Percentiles rank a stretch among this genome's conserved stretches.
These are phyloP conservation scores for Neodon shergylaensis DNA, from an alignment of 2,113 vertebrate species.

Conservation along the genomic window DNA sequence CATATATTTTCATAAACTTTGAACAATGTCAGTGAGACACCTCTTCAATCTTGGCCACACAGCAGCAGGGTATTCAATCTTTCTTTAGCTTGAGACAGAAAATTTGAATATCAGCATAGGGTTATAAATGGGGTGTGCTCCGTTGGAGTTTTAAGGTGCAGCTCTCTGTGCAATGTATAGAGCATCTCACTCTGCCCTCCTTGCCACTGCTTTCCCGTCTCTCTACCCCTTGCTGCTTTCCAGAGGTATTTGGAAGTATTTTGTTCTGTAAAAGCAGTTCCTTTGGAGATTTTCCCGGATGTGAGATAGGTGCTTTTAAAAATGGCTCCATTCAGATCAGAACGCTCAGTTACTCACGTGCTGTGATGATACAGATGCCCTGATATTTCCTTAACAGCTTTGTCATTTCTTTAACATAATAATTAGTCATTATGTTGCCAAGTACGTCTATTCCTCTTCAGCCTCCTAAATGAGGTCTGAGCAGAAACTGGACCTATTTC, in stretches of 20 bases:
- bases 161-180: constrained; percentile 68
- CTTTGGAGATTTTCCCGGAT: background rate
- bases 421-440: background rate
- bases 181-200: background rate
- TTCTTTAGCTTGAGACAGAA: constrained; percentile 98
- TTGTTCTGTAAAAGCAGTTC: background rate
- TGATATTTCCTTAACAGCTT: background rate
- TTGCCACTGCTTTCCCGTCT: background rate
- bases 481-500: constrained; percentile 29
- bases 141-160: constrained; percentile 82
- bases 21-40: constrained; percentile 96
- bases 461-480: background rate
- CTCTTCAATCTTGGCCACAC: constrained; percentile 99
- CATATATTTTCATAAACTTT: constrained; percentile 99
- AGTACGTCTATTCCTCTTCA: background rate
- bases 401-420: background rate
- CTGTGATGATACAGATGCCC: fast-evolving
- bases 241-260: background rate
- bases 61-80: constrained; percentile 98
- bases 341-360: fast-evolving
- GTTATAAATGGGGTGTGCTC: constrained; percentile 95
- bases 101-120: constrained; percentile 96
- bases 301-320: background rate
- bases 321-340: background rate
- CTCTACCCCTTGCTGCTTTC: background rate